Evolutionary conservation across 92 coral and sea anemone genomes (phyloP), one percentile per base, ranked within the genome.

Genomic region (Epizoanthus fatuus): DNA sequence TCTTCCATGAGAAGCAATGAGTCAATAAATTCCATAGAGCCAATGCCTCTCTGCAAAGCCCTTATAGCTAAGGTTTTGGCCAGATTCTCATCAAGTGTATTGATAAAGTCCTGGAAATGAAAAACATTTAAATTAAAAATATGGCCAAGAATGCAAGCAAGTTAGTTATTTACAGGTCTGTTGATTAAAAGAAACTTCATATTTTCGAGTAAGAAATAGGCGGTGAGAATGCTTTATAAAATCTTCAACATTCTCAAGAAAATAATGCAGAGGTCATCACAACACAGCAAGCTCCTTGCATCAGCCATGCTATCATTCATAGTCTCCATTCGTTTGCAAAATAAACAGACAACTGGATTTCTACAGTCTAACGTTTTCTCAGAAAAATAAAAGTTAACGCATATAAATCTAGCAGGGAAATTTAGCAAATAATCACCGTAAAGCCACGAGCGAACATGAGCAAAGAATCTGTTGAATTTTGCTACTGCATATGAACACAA

Each of bases 21-120:
- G 42, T 77, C 83, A n/a, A 59, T 37, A 20, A 54, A 77, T 12
- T 56, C 83, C 83, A 77, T 58, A 40, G 67, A 54, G 53, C 71
- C 83, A 44, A 77, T 67, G 22, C 72, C 83, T 67, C 83, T 55
- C 74, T 77, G 72, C 60, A 58, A 51, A 22, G 83, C 16, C 37
- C 83, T 77, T 56, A 58, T 54, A 25, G 68, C 67, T 17, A 77
- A 67, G n/a, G 55, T 58, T 52, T 77, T 77, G 32, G 83, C 70
- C 29, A 57, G 45, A 14, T 56, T 49, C 47, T 77, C 83, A 40
- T 77, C 82, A 19, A 55, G 68, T 25, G 82, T 77, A 7, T 54
- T 2, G 69, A 77, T 77, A 35, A 77, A 77, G 66, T 77, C 54
- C 82, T 74, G 66, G 0, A 75, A 35, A 9, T 35, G 12, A 16